Conservation (phyloP, 2,888 invertebrate genomes). For the Cryptocephalus moraei region DNA sequence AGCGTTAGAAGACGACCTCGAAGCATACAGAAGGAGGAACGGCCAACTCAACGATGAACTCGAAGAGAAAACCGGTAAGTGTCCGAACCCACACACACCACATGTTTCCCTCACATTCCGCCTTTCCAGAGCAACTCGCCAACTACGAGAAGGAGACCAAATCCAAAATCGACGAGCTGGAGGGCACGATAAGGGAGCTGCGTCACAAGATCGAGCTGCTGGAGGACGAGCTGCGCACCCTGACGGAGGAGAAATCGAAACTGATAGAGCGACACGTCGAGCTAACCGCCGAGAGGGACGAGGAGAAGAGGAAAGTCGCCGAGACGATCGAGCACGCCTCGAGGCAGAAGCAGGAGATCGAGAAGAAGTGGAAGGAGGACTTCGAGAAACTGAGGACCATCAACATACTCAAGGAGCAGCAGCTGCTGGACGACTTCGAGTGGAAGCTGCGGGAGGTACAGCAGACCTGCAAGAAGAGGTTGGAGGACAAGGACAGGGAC, state of each 20-base stretch:
- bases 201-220: slow-evolving; percentile 41
- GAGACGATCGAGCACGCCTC: slow-evolving; percentile 52
- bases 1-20: slow-evolving; percentile 51
- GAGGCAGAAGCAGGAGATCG: slow-evolving; percentile 47
- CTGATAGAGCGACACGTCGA: slow-evolving; percentile 33
- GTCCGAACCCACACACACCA: neutral
- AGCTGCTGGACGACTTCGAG: slow-evolving; percentile 69
- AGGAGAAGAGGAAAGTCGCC: slow-evolving; percentile 44
- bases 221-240: slow-evolving; percentile 39
- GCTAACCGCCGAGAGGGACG: slow-evolving; percentile 34
- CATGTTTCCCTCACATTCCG: neutral
- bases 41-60: slow-evolving; percentile 49
- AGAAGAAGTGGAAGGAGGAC: slow-evolving; percentile 54
- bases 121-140: slow-evolving; percentile 23
- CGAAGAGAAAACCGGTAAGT: slow-evolving; percentile 45
- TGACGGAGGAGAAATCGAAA: slow-evolving; percentile 41
- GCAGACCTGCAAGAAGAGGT: slow-evolving; percentile 52
- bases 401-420: slow-evolving; percentile 60
- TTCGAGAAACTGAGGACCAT: slow-evolving; percentile 58
- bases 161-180: slow-evolving; percentile 38
- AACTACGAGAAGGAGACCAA: slow-evolving; percentile 31
- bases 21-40: slow-evolving; percentile 48
- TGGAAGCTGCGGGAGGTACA: slow-evolving; percentile 74
- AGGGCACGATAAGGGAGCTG: slow-evolving; percentile 39
- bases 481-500: slow-evolving; percentile 50